Base-by-base conservation (phyloP, 2,888 invertebrate genomes). In the Anodontia alba region DNA sequence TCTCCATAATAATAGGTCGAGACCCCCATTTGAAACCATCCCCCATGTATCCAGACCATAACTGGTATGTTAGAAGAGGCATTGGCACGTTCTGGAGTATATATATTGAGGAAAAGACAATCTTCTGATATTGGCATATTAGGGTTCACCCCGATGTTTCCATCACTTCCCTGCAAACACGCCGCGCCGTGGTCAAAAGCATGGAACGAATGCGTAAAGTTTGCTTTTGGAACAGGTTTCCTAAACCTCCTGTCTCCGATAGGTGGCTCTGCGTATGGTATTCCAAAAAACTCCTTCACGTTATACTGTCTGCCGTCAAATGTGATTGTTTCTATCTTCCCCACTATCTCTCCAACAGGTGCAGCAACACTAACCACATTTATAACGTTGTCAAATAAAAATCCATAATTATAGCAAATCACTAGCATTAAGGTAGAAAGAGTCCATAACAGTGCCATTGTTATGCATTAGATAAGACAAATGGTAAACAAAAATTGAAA, bases 1-100 rank as follows among this genome's bases (percentile, higher is more conserved):
- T 57, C 57, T 23, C 26, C 2, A 26, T 17, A 3, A 26, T 57
- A 57, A 29, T 8, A 23, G 29, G 2, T 26, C 1, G 57, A 57
- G 5, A 15, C 57, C 15, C 57, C 57, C 7, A 29, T 15, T 10
- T 23, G 23, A 26, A 57, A 57, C 23, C 57, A 23, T 23, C 57
- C 57, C 5, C 57, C 57, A 23, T 57, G 57, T 23, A 57, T 57
- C 57, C 57, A 57, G 26, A 57, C 29, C 57, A 57, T 57, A 10
- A 57, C 57, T 8, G 57, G 57, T 7, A 57, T 10, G 23, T 57
- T 57, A 1, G 57, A 23, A 7, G 57, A 23, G 10, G 57, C 57
- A 26, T 57, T 29, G 2, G 57, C 23, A 26, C 12, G 26, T 5
- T 29, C 57, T 26, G 57, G 57, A 29, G 29, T 23, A 57, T 23